phyloP scores from a whole-genome alignment of 2,797 vertebrate species.

The Xiphophorus birchmanni region DNA sequence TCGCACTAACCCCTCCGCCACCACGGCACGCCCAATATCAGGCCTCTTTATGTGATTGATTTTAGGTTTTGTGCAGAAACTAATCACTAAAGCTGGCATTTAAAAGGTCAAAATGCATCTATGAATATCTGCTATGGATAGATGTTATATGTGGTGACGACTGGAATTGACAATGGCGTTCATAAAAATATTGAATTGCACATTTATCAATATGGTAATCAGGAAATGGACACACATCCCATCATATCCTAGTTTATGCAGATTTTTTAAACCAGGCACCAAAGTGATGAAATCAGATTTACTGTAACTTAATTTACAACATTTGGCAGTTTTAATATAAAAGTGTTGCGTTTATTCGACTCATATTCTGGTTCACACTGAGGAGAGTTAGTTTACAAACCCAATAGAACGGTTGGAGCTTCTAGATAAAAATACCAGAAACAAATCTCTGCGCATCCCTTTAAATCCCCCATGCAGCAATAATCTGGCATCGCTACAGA shows the following conservation, averaged over 20 bases:
- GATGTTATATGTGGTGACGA: neutral
- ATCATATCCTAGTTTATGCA: neutral
- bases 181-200: neutral
- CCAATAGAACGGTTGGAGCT: conserved; percentile 16
- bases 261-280: neutral
- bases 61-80: neutral
- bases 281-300: neutral
- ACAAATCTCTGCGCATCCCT: conserved; percentile 25
- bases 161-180: neutral
- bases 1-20: no score
- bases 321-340: neutral
- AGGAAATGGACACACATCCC: neutral
- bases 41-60: no score
- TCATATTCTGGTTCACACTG: conserved; percentile 2
- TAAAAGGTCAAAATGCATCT: neutral
- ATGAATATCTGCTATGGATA: neutral
- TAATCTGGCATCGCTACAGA: conserved; percentile 30
- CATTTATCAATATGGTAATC: neutral
- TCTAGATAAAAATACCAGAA: conserved; percentile 1
- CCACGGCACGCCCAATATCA: no score
- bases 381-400: neutral
- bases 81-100: neutral
- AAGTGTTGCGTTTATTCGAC: neutral
- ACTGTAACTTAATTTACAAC: neutral
- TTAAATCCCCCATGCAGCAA: conserved; percentile 42